phyloP scores from a whole-genome alignment of 1,140 invertebrate species.

The Bombyx mori region ASM3026992v2 NC_085109.1:10128501-10129000 shows the following conservation, averaged over 20 bases:
- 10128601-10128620: no score
- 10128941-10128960: not conserved
- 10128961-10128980: no score
- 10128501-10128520: no score
- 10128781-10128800: conserved; percentile 57
- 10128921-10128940: conserved; percentile 27
- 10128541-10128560: no score
- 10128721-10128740: conserved; percentile 37
- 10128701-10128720: conserved; percentile 10
- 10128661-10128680: no score
- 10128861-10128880: conserved; percentile 51
- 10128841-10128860: conserved; percentile 67
- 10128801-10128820: conserved; percentile 67
- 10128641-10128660: no score
- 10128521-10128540: no score
- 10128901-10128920: conserved; percentile 48
- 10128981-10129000: no score
- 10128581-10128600: no score
- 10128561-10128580: no score
- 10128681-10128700: no score
- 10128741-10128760: conserved; percentile 21
- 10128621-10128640: no score
- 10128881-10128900: conserved; percentile 33
- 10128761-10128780: conserved; percentile 44
- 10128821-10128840: conserved; percentile 62